Conservation (phyloP, 2,888 invertebrate genomes). For the Xylocampa areola region DNA sequence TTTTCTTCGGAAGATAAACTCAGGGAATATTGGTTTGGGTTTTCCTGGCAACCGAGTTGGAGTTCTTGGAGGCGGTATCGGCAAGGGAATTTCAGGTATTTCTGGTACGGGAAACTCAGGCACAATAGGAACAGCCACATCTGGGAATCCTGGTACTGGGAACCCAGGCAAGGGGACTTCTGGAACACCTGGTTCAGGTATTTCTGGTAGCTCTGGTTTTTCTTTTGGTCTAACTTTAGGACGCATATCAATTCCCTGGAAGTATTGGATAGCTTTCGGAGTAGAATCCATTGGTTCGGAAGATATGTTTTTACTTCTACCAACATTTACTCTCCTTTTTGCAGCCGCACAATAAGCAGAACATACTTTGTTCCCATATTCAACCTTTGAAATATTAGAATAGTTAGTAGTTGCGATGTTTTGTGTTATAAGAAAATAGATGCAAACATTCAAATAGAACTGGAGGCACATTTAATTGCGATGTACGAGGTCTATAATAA, state of each 20-base stretch:
- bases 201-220: constrained; percentile 16
- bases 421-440: too few relatives aligned
- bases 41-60: constrained; percentile 11
- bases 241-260: constrained; percentile 17
- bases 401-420: too few relatives aligned
- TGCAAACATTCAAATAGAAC: too few relatives aligned
- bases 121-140: constrained; percentile 40
- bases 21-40: background rate
- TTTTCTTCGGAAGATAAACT: background rate
- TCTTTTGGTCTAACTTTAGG: constrained; percentile 23
- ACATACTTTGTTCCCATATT: background rate
- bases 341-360: background rate
- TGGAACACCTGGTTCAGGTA: constrained; percentile 28
- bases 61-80: constrained; percentile 15
- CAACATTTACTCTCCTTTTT: background rate
- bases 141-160: constrained; percentile 31
- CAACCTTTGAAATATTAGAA: constrained; percentile 20
- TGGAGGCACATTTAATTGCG: too few relatives aligned
- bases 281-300: background rate
- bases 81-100: constrained; percentile 33
- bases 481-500: too few relatives aligned
- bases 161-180: constrained; percentile 36
- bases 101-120: constrained; percentile 34
- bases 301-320: constrained; percentile 1
- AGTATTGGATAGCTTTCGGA: background rate